Base-by-base conservation (phyloP, 2,888 invertebrate genomes). In the Hypena proboscidalis region DNA sequence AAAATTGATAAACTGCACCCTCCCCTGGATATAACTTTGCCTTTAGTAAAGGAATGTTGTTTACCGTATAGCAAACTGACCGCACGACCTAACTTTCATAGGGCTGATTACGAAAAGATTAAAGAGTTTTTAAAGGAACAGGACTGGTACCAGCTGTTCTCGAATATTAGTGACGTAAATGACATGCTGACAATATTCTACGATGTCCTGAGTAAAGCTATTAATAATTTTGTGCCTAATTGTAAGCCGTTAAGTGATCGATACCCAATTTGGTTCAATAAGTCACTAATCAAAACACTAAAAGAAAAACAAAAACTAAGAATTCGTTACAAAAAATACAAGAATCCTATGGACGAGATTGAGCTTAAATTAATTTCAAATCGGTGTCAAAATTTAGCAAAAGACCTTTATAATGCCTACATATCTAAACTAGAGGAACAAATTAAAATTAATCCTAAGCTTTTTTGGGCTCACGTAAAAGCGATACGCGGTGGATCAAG, bases 261-360 rank as follows among this genome's bases (percentile, higher is more conserved):
- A 2, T 34, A 34, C 9, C 34, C 23, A 2, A 7, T 6, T 2
- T 34, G 23, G 34, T n/a, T n/a, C n/a, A 21, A 32, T 21, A 32
- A 13, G 7, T 2, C 11, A 32, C 4, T 33, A 2, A 23, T 22
- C 7, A 13, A 15, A 13, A 6, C 14, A 8, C 11, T 33, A 2
- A 22, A 22, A 4, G 23, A 22, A 22, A 33, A 33, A n/a, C n/a
- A n/a, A n/a, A n/a, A n/a, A n/a, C n/a, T n/a, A n/a, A n/a, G n/a
- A n/a, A n/a, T n/a, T n/a, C n/a, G n/a, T n/a, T n/a, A n/a, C n/a
- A n/a, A n/a, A n/a, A n/a, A n/a, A n/a, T n/a, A n/a, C n/a, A n/a
- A n/a, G n/a, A n/a, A n/a, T n/a, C n/a, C n/a, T n/a, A n/a, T n/a
- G n/a, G n/a, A n/a, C n/a, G n/a, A n/a, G n/a, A n/a, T n/a, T n/a